phyloP scores from a whole-genome alignment of 2,797 vertebrate species.

The Peromyscus nudipes region DNA sequence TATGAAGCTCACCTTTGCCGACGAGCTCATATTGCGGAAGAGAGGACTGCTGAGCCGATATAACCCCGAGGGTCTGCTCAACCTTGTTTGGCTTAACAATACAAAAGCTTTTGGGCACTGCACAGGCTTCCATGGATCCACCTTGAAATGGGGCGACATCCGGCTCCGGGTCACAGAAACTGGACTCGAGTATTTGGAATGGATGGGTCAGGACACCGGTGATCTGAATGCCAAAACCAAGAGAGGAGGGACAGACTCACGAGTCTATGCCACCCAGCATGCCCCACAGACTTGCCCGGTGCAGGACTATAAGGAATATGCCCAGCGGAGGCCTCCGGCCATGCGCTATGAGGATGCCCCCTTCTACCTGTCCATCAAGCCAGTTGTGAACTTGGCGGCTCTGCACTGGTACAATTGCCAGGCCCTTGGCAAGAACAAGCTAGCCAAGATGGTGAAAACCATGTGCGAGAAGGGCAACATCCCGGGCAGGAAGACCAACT shows the following conservation, averaged over 20 bases:
- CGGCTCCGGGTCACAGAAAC: conserved; percentile 91
- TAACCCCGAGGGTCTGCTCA: conserved; percentile 92
- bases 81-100: conserved; percentile 93
- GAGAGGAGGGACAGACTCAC: conserved; percentile 89
- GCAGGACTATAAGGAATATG: conserved; percentile 93
- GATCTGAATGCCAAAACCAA: conserved; percentile 90
- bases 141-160: conserved; percentile 93
- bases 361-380: conserved; percentile 93
- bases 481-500: conserved; percentile 92
- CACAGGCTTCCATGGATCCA: conserved; percentile 92
- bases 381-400: conserved; percentile 91
- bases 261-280: conserved; percentile 92
- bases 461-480: conserved; percentile 94
- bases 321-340: conserved; percentile 91
- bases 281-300: conserved; percentile 92
- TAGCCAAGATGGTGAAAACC: conserved; percentile 94
- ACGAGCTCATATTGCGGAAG: conserved; percentile 92
- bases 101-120: conserved; percentile 93
- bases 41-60: conserved; percentile 91
- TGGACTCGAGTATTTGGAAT: conserved; percentile 91
- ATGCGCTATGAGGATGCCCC: conserved; percentile 93
- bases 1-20: conserved; percentile 93
- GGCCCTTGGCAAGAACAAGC: conserved; percentile 93
- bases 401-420: conserved; percentile 94
- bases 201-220: conserved; percentile 91